Base-by-base conservation (phyloP, 1,140 invertebrate species). In the Wiebesia pumilae region DNA sequence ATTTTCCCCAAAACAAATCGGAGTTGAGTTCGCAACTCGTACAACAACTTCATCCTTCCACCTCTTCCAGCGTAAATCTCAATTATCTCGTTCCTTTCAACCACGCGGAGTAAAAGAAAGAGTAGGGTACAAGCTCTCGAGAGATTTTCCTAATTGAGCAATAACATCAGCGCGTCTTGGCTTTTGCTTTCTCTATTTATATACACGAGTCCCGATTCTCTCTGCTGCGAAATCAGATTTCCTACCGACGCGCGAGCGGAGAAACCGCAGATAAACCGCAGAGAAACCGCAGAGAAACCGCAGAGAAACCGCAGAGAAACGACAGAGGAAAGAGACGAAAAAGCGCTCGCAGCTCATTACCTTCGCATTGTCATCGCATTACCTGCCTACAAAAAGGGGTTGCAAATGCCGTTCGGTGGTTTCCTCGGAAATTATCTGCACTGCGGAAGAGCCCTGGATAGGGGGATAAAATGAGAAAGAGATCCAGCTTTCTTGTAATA, bases 301-400 rank as follows among this genome's bases (percentile, higher is more conserved):
- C 1, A 35, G n/a, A n/a, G n/a, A n/a, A n/a, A n/a, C n/a, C n/a
- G 54, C 83, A 14, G 43, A 73, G 65, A 21, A n/a, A 69, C 69
- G n/a, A 3, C 1, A 35, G 24, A 24, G n/a, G 40, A 43, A 67
- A n/a, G 40, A 47, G 40, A 71, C 3, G 33, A 65, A 62, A 38
- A 58, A 58, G 35, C 33, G 54, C 81, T 83, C 81, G 86, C 86
- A 79, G 82, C 86, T 87, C 86, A 87, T 87, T 87, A 87, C 82
- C 82, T 79, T 65, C 38, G 82, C 86, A 87, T 87, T 87, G 86
- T 87, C 86, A 71, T 84, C 86, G 86, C 69, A 87, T 87, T 87
- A 87, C 78, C 54, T 79, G 62, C 33, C 35, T 71, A 40, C 40
- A 73, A 81, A 65, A 86, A 86, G 79, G 79, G 79, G 84, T 86